These are phyloP conservation scores for Raja brachyura DNA, from an alignment of 2,113 vertebrate genomes.

Conservation along the genomic window DNA sequence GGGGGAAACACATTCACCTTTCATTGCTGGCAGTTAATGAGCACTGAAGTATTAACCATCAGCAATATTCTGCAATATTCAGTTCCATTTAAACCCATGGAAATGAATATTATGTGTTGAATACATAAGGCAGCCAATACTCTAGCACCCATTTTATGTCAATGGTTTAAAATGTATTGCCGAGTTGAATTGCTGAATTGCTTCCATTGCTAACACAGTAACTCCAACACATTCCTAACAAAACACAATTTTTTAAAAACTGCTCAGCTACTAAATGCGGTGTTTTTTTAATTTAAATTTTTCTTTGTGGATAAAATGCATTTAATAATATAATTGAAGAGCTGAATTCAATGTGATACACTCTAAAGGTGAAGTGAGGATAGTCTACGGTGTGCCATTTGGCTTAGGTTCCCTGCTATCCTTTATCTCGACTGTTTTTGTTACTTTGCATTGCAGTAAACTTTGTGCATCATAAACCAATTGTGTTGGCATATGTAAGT, in stretches of 20 bases:
- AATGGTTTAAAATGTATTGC: too few relatives aligned
- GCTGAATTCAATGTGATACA: neutral
- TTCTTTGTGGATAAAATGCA: neutral
- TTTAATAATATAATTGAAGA: neutral
- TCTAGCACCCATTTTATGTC: too few relatives aligned
- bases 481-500: neutral
- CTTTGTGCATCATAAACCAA: neutral
- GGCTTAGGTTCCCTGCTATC: too few relatives aligned
- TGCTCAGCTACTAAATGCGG: neutral
- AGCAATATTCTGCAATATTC: too few relatives aligned
- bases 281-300: neutral
- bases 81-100: too few relatives aligned
- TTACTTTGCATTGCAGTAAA: neutral
- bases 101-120: too few relatives aligned
- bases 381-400: neutral
- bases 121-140: too few relatives aligned
- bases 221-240: neutral
- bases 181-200: too few relatives aligned
- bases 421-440: conserved; percentile 10
- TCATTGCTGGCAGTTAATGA: too few relatives aligned
- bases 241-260: neutral
- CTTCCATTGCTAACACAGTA: neutral
- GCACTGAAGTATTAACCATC: too few relatives aligned
- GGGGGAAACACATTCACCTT: too few relatives aligned
- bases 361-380: neutral